These are phyloP conservation scores for Pseudocheirus occidentalis DNA, from an alignment of 2,797 vertebrate genomes.

Conservation along the genomic window DNA sequence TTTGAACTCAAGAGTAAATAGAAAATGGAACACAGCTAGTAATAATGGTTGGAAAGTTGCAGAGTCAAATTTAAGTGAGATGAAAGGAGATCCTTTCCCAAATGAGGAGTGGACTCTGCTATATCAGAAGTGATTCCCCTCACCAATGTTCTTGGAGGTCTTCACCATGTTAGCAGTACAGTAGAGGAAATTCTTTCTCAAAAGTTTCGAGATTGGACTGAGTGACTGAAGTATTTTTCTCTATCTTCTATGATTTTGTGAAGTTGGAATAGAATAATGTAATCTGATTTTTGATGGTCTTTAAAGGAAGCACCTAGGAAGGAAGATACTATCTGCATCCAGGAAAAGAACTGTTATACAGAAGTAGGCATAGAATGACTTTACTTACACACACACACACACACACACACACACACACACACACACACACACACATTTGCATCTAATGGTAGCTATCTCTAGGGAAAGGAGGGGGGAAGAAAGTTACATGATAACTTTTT, in stretches of 20 bases:
- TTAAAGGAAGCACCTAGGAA: not conserved
- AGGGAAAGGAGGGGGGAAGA: not conserved
- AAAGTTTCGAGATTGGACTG: not conserved
- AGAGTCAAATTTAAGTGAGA: not conserved
- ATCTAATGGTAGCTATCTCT: not conserved
- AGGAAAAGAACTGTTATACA: not conserved
- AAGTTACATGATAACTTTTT: not conserved
- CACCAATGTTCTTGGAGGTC: not conserved
- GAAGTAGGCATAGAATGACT: not conserved
- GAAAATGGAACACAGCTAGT: not conserved
- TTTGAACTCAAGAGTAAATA: not conserved
- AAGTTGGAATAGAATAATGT: not conserved
- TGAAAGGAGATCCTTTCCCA: not conserved
- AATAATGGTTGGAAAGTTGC: not conserved
- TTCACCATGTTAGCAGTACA: no score
- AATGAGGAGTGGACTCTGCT: not conserved
- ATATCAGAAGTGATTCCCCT: not conserved
- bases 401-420: not conserved
- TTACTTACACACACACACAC: not conserved
- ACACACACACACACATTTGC: not conserved
- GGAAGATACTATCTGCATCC: not conserved
- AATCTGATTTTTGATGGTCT: not conserved
- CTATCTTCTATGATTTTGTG: not conserved
- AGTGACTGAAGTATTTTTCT: not conserved
- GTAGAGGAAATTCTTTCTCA: not conserved